phyloP scores from a whole-genome alignment of 2,113 vertebrate species.

The Forbesichthys papilliferus region DNA sequence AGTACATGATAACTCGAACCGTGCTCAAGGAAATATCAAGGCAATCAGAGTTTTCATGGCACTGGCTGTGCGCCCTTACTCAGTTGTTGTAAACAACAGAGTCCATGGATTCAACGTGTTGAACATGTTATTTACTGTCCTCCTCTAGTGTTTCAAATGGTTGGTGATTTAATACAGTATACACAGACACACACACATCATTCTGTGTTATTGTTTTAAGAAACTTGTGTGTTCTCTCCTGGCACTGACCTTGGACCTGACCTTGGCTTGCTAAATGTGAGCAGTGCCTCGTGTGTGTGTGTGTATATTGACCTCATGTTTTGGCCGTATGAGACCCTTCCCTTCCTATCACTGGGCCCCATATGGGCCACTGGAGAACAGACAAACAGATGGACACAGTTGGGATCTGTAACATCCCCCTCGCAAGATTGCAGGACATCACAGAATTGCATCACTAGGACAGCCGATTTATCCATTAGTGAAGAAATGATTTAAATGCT shows the following conservation, averaged over 20 bases:
- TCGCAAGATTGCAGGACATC: slow-evolving; percentile 61
- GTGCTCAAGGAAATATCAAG: no score
- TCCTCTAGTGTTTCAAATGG: no score
- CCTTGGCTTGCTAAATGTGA: slow-evolving; percentile 5
- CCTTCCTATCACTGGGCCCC: slow-evolving; percentile 51
- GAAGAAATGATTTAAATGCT: slow-evolving; percentile 60
- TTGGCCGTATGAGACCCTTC: slow-evolving; percentile 54
- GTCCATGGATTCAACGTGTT: no score
- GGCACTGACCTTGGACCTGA: slow-evolving; percentile 3
- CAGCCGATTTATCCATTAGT: slow-evolving; percentile 55
- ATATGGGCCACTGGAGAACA: slow-evolving; percentile 49
- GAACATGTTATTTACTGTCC: no score
- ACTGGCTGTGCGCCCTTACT: no score
- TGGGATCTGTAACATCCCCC: slow-evolving; percentile 40
- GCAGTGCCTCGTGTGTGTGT: slow-evolving; percentile 16
- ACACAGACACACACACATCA: no score
- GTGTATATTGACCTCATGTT: slow-evolving; percentile 63
- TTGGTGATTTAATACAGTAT: no score
- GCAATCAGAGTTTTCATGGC: no score
- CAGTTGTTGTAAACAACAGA: no score
- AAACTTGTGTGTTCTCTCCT: neutral
- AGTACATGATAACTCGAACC: no score
- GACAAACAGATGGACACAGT: slow-evolving; percentile 70
- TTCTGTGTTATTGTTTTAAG: no score
- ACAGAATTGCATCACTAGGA: slow-evolving; percentile 58